Base-by-base conservation (phyloP, 2,797 vertebrate species). In the Alca torda region DNA sequence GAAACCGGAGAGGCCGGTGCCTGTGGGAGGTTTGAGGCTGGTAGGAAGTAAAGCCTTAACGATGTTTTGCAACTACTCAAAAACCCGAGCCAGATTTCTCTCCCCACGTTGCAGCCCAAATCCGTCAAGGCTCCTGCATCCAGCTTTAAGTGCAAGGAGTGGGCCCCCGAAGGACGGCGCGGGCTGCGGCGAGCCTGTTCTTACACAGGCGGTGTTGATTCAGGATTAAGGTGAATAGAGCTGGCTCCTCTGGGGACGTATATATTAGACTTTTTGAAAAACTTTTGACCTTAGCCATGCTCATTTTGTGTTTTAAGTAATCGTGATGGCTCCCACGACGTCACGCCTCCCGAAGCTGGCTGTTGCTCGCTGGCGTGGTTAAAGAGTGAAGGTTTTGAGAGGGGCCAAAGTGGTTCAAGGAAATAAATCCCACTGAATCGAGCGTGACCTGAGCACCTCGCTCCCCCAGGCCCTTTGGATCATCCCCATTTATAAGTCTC, bases 211-310 rank as follows among this genome's bases (percentile, higher is more conserved):
- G 0, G 54, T 92, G 94, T 94, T 96, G 91, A 81, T 83, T 86
- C 91, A 95, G 92, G 95, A 95, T 93, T 94, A 96, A 79, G 95
- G 95, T 84, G 91, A 89, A 46, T 41, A 74, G 60, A 92, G 64
- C 90, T 76, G 88, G 5, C 56, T 92, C 57, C 89, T 94, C 92
- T 60, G 57, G 75, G 89, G 96, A 68, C 2, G 0, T 51, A 68
- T 87, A 64, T 73, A 92, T 94, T 77, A 77, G 84, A 43, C n/a
- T 90, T 93, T 63, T 54, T 18, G 37, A 72, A n/a, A 81, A 92
- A 92, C 78, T 90, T 89, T 60, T 88, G 94, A 93, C 91, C 87
- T 68, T 4, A 91, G 25, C 69, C 68, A 37, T 5, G 76, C 87
- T 96, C 9, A 1, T 84, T 85, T 80, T 85, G 78, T 33, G 79